These are phyloP conservation scores for Thecophora atra DNA, from an alignment of 2,888 invertebrate genomes.

Conservation along the genomic window DNA sequence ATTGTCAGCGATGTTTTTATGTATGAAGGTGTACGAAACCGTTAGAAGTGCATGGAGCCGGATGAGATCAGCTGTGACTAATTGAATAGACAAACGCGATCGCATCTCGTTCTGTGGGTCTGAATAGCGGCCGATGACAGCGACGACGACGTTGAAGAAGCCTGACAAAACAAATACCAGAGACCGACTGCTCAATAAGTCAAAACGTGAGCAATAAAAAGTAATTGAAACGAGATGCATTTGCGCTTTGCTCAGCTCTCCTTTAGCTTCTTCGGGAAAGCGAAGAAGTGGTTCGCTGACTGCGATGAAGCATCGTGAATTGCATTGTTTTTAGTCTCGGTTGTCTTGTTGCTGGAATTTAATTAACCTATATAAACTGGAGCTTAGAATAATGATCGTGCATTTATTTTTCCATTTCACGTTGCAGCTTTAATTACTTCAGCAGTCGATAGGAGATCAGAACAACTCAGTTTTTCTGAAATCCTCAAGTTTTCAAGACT, in stretches of 20 bases:
- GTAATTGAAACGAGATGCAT: slow-evolving; percentile 42
- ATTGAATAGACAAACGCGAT: not conserved
- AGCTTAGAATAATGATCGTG: slow-evolving; percentile 18
- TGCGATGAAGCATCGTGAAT: not conserved
- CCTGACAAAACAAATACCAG: not conserved
- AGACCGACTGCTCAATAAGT: slow-evolving; percentile 30
- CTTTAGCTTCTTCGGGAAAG: not conserved
- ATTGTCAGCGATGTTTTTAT: too few relatives aligned
- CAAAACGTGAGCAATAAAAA: slow-evolving; percentile 47
- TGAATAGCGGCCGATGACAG: not conserved
- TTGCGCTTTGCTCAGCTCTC: not conserved
- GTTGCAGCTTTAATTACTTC: slow-evolving; percentile 13
- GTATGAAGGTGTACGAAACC: slow-evolving; percentile 5
- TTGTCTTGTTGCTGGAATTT: slow-evolving; percentile 22
- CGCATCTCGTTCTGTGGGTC: not conserved
- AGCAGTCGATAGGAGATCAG: slow-evolving; percentile 17
- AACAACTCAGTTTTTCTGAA: slow-evolving; percentile 22
- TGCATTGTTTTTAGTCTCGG: not conserved
- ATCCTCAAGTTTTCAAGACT: not conserved
- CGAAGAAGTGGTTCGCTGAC: not conserved
- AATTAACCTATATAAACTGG: slow-evolving; percentile 28
- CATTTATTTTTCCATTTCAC: slow-evolving; percentile 1
- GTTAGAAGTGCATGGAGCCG: slow-evolving; percentile 15
- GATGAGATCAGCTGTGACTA: slow-evolving; percentile 1
- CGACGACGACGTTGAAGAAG: not conserved